These are phyloP conservation scores for Erpornis zantholeuca DNA, from an alignment of 2,113 vertebrate genomes.

Conservation along the genomic window DNA sequence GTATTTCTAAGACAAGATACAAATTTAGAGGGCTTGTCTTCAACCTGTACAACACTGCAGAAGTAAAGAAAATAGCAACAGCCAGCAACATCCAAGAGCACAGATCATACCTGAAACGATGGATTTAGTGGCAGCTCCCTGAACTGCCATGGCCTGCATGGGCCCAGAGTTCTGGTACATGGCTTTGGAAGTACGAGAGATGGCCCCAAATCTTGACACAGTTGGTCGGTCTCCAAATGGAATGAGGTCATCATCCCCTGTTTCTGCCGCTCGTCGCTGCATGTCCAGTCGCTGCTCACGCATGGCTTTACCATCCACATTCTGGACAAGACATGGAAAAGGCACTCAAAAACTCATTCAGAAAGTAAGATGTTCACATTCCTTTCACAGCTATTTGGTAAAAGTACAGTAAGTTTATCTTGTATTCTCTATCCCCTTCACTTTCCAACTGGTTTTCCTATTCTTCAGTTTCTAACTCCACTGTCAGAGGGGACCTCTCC, in stretches of 20 bases:
- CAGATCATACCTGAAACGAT: conserved; percentile 79
- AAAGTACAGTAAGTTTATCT: neutral
- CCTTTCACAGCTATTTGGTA: neutral
- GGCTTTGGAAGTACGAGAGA: conserved; percentile 93
- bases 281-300: conserved; percentile 87
- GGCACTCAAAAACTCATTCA: neutral
- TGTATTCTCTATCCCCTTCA: neutral
- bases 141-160: conserved; percentile 85
- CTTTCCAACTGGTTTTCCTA: neutral
- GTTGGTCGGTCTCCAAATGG: conserved; percentile 95
- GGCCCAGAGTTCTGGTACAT: conserved; percentile 90
- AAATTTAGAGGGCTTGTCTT: neutral
- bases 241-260: conserved; percentile 96
- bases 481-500: neutral
- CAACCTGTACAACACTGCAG: neutral
- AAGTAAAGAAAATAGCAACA: neutral
- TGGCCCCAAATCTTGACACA: conserved; percentile 95
- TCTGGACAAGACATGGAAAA: conserved; percentile 70
- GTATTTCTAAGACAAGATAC: neutral
- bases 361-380: neutral
- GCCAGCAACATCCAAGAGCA: neutral
- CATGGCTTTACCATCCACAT: conserved; percentile 87
- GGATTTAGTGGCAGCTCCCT: conserved; percentile 87
- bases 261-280: conserved; percentile 86
- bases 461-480: neutral